Evolutionary conservation across 2,113 vertebrate genomes (phyloP).

Genomic region (Chinchilla lanigera): DNA sequence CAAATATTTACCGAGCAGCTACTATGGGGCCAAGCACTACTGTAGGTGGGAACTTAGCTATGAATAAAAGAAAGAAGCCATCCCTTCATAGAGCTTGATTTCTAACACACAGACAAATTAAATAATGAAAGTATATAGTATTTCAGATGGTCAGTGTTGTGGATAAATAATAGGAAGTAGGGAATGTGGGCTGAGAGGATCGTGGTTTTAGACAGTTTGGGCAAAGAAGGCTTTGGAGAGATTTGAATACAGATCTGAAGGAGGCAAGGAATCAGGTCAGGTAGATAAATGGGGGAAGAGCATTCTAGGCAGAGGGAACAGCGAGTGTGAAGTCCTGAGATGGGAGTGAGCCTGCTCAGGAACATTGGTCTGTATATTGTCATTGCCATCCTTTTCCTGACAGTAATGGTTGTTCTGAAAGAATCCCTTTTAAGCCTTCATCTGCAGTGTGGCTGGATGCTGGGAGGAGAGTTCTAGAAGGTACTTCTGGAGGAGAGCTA

Average conservation of each 20-base stretch:
- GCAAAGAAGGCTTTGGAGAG: neutral
- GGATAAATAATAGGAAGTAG: neutral
- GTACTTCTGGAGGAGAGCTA: neutral
- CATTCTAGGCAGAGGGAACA: neutral
- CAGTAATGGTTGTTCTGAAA: neutral
- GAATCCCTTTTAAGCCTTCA: neutral
- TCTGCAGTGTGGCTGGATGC: neutral
- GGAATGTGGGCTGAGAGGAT: neutral
- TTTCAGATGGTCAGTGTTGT: neutral
- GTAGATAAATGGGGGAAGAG: neutral
- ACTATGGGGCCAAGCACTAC: neutral
- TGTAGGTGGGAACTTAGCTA: neutral
- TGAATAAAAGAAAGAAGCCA: neutral
- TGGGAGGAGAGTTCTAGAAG: constrained; percentile 34
- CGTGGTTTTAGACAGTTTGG: neutral
- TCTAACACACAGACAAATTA: neutral
- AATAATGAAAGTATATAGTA: neutral
- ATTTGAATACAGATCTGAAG: neutral
- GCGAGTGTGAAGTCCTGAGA: neutral
- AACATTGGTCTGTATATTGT: neutral
- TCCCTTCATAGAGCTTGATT: neutral
- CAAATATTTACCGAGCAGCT: neutral
- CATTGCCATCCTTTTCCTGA: neutral
- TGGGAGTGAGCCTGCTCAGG: neutral
- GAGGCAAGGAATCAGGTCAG: neutral